These are phyloP conservation scores for Nannoperca australis DNA, from an alignment of 2,797 vertebrate genomes.

Conservation along the genomic window DNA sequence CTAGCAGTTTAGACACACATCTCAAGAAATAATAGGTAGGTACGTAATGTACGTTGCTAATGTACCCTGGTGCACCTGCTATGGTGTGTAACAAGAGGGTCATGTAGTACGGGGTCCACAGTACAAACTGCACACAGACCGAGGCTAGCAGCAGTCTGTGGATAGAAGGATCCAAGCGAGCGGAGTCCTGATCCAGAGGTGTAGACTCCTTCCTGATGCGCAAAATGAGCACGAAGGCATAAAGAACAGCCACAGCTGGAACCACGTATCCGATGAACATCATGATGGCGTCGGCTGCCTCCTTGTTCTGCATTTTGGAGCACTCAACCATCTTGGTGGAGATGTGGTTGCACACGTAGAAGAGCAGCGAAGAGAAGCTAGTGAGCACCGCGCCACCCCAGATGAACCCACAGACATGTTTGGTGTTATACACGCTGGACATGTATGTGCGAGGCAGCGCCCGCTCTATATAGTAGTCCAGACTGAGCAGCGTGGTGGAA, in stretches of 20 bases:
- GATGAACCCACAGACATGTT: constrained; percentile 96
- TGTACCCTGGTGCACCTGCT: constrained; percentile 81
- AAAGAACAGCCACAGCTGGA: constrained; percentile 91
- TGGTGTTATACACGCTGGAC: constrained; percentile 98
- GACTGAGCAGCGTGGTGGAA: constrained; percentile 94
- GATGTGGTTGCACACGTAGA: constrained; percentile 96
- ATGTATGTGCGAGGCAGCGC: constrained; percentile 97
- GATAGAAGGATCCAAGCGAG: constrained; percentile 91
- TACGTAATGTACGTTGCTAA: constrained; percentile 71
- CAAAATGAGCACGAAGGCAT: constrained; percentile 91
- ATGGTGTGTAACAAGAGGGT: constrained; percentile 92
- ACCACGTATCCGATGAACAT: constrained; percentile 95
- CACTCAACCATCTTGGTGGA: constrained; percentile 94
- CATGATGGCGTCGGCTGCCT: constrained; percentile 95
- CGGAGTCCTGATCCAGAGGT: constrained; percentile 92
- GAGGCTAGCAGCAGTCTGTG: constrained; percentile 94
- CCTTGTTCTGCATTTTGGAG: constrained; percentile 96
- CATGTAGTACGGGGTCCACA: constrained; percentile 97
- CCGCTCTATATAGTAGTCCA: constrained; percentile 97
- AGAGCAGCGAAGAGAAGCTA: constrained; percentile 96
- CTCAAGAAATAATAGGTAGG: constrained; percentile 88
- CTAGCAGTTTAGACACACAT: constrained; percentile 90
- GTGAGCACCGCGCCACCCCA: constrained; percentile 98
- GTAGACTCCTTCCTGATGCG: constrained; percentile 93
- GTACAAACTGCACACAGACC: constrained; percentile 92